Conservation (phyloP, 37 sponge, comb jelly and placozoan species). For the Crambe crambe region DNA sequence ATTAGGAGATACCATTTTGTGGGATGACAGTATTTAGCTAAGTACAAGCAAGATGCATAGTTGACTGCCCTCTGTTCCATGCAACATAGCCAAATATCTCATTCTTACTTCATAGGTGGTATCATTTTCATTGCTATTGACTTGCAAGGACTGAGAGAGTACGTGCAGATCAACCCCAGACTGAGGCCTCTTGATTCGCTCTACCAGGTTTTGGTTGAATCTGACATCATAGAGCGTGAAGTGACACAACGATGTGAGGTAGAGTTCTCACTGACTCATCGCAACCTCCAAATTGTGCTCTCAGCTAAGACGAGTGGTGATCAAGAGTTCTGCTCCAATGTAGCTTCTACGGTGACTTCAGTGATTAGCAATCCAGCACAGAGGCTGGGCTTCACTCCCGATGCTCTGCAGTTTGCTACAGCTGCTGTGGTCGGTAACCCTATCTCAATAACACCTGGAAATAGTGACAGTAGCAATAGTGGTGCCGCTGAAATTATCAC, state of each 20-base stretch:
- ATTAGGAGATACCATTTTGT: background rate
- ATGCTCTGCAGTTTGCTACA: conserved; percentile 30
- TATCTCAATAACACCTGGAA: too few relatives aligned
- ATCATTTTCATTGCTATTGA: conserved; percentile 33
- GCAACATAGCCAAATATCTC: background rate
- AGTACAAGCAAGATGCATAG: too few relatives aligned
- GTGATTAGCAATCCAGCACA: background rate
- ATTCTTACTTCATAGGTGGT: conserved; percentile 19
- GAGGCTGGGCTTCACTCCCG: background rate
- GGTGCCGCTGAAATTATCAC: background rate
- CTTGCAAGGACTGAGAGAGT: conserved; percentile 12
- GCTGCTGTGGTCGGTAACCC: conserved; percentile 8
- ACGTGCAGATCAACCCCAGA: conserved; percentile 1
- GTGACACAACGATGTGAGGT: conserved; percentile 16
- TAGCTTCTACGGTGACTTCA: background rate
- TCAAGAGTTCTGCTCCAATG: conserved; percentile 11
- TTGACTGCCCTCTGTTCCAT: too few relatives aligned
- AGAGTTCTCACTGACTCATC: conserved; percentile 2
- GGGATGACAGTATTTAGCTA: background rate
- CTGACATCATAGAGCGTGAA: conserved; percentile 4
- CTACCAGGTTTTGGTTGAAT: background rate
- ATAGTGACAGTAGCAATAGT: too few relatives aligned
- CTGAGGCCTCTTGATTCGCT: conserved; percentile 21
- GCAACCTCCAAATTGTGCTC: conserved; percentile 25
- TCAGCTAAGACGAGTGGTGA: background rate